These are phyloP conservation scores for Furnarius figulus DNA, from an alignment of 2,113 vertebrate species.

Conservation along the genomic window DNA sequence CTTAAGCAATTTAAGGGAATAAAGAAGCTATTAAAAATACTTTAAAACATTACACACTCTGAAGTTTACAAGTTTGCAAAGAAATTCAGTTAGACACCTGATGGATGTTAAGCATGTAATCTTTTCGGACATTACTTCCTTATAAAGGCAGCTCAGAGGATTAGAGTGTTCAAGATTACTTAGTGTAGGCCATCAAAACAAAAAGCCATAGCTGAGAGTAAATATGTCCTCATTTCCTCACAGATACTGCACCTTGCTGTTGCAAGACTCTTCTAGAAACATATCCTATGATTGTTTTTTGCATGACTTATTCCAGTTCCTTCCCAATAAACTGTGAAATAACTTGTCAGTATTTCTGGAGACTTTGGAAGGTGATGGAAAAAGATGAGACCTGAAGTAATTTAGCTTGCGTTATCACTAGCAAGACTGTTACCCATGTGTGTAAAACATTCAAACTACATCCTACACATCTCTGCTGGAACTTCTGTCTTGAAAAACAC, in stretches of 20 bases:
- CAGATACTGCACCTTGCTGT: neutral
- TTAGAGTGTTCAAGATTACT: neutral
- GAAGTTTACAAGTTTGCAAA: neutral
- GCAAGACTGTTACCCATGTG: neutral
- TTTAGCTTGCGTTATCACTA: neutral
- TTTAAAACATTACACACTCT: neutral
- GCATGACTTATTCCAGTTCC: neutral
- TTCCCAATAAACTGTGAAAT: conserved; percentile 39
- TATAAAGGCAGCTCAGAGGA: neutral
- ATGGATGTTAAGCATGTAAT: neutral
- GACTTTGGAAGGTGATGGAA: neutral
- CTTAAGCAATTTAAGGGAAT: neutral
- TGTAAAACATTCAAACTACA: neutral
- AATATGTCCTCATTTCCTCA: neutral
- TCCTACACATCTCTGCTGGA: neutral
- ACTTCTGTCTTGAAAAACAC: neutral
- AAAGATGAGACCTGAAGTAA: neutral
- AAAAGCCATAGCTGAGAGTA: neutral
- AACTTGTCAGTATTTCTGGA: conserved; percentile 3
- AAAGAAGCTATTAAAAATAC: neutral
- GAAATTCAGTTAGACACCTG: neutral
- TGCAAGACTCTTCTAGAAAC: neutral
- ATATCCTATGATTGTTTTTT: neutral
- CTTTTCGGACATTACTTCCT: neutral
- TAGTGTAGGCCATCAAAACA: neutral